phyloP scores from a whole-genome alignment of 1,140 invertebrate genomes.

The Rhopalosiphum maidis region DNA sequence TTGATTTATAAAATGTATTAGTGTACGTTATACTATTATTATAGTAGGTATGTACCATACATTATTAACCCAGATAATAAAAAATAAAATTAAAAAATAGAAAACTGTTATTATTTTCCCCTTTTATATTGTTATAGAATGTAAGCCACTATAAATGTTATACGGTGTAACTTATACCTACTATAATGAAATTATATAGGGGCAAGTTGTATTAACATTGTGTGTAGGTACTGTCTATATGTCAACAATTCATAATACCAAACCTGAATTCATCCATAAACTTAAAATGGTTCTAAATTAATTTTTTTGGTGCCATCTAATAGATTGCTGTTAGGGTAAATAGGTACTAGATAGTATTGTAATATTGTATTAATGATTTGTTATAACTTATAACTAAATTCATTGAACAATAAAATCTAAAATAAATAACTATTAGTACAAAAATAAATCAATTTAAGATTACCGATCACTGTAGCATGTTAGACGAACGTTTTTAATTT shows the following conservation, averaged over 20 bases:
- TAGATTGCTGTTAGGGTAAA: background rate
- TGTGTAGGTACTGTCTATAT: background rate
- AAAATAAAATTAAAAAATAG: too few species aligned
- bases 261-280: background rate
- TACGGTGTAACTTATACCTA: too few species aligned
- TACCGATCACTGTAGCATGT: conserved; percentile 38
- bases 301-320: background rate
- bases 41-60: too few species aligned
- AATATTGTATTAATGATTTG: background rate
- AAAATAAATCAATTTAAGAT: background rate
- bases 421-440: background rate
- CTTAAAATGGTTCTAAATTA: background rate
- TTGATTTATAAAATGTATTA: too few species aligned
- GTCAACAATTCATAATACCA: background rate
- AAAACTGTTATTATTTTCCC: too few species aligned
- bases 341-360: background rate
- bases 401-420: background rate
- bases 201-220: too few species aligned
- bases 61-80: too few species aligned
- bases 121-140: too few species aligned
- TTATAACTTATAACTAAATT: background rate
- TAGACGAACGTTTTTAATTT: background rate
- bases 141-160: too few species aligned
- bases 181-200: too few species aligned
- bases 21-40: too few species aligned